Base-by-base conservation (phyloP, 2,797 vertebrate species). In the Siniperca undulata region DNA sequence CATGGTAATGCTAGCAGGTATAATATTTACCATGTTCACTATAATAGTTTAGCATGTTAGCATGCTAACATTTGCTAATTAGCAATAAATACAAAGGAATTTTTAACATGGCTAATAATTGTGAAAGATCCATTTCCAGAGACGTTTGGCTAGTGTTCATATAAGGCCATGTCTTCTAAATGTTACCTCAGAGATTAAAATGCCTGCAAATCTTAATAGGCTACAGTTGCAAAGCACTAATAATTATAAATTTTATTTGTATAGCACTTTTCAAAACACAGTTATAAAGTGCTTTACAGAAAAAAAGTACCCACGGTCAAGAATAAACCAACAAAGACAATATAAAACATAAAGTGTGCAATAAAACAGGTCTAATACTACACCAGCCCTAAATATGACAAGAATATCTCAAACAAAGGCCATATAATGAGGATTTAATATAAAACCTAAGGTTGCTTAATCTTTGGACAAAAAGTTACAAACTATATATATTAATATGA, bases 381-480 rank as follows among this genome's bases (percentile, higher is more conserved):
- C 36, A 34, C 34, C 4, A 34, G 17, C 17, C 19, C 17, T 14
- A 70, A 16, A 40, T 70, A 11, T 34, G 38, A 61, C 3, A 71
- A 48, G 5, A 52, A 42, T n/a, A 70, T 48, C 48, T 36, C 22
- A 44, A 69, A 56, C 27, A 56, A 69, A 59, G 5, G 12, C 12
- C 8, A 65, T 42, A 65, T 50, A 76, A 64, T 27, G 13, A 64
- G 7, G 27, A 7, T 61, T 58, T 72, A 56, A 56, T 65, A 24
- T 22, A 5, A 65, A 8, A 46, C 5, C 34, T 52, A 27, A 24
- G 8, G 66, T 34, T 0, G 1, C 30, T 48, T 64, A 50, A 78
- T 53, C 34, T 69, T 22, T 66, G 24, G 9, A 53, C 22, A 5
- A 70, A 40, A 61, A 65, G 50, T 68, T 24, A 48, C 30, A 19